Percentiles rank a stretch among this genome's conserved stretches.
Evolutionary conservation across 2,888 invertebrate species (phyloP).

Genomic region (Nymphalis urticae): DNA sequence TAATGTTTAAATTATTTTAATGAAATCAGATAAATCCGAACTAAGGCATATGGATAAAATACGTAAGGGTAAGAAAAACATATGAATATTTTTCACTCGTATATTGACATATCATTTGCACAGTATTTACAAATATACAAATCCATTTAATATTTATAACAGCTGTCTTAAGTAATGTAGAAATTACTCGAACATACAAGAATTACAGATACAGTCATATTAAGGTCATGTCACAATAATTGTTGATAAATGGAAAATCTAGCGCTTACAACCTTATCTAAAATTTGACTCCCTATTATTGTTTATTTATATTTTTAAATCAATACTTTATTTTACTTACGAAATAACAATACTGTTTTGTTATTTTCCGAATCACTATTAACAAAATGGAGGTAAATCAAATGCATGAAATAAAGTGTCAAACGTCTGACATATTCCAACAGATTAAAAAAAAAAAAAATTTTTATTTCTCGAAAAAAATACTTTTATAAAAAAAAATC

Average conservation of each 20-base stretch:
- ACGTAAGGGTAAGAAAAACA: slow-evolving; percentile 19
- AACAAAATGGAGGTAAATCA: neutral
- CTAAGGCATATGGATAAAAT: neutral
- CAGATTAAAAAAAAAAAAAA: too few relatives aligned
- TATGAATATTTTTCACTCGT: slow-evolving; percentile 66
- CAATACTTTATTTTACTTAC: slow-evolving; percentile 1
- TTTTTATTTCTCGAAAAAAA: too few relatives aligned
- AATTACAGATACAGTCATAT: neutral
- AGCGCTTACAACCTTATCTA: too few relatives aligned
- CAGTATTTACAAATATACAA: slow-evolving; percentile 76
- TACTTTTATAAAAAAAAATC: too few relatives aligned
- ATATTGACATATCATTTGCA: slow-evolving; percentile 67
- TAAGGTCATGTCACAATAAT: slow-evolving; percentile 9
- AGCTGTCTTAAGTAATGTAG: slow-evolving; percentile 46
- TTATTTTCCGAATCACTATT: neutral
- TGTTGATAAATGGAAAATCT: too few relatives aligned
- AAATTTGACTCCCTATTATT: too few relatives aligned
- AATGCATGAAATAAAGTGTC: too few relatives aligned
- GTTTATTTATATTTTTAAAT: neutral
- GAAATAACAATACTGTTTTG: slow-evolving; percentile 3
- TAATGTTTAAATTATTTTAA: too few relatives aligned
- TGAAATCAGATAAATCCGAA: neutral
- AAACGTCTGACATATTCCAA: too few relatives aligned
- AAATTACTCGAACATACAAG: slow-evolving; percentile 17
- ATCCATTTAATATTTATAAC: slow-evolving; percentile 39